Percentiles rank a stretch among this genome's conserved stretches.
Conservation (phyloP, 2,113 vertebrate genomes). For the Syngnathus typhle region DNA sequence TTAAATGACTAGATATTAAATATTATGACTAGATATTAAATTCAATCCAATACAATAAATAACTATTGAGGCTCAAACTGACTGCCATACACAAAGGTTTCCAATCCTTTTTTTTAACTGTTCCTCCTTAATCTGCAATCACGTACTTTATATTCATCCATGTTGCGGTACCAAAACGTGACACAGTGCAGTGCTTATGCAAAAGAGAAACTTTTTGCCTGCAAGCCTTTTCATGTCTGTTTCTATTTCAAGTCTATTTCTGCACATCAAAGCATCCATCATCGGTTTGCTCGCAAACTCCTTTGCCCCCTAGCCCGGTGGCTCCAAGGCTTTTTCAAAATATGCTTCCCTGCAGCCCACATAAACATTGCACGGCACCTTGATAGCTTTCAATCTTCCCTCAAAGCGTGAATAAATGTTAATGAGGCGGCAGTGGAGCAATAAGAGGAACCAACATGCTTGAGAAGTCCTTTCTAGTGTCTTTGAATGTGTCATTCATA, state of each 20-base stretch:
- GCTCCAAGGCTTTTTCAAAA: conserved; percentile 57
- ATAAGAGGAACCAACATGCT: conserved; percentile 14
- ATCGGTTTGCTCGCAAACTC: conserved; percentile 29
- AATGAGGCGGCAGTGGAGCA: conserved; percentile 20
- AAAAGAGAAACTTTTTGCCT: conserved; percentile 25
- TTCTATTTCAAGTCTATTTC: conserved; percentile 35
- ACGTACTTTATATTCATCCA: conserved; percentile 26
- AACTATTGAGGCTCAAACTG: background rate
- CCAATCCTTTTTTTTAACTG: conserved; percentile 1
- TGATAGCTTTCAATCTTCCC: conserved; percentile 31
- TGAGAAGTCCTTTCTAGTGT: conserved; percentile 20
- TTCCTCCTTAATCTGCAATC: conserved; percentile 11
- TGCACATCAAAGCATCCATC: conserved; percentile 54
- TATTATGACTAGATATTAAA: background rate
- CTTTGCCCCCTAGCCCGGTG: conserved; percentile 35
- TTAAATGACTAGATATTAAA: no score
- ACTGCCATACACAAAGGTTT: background rate
- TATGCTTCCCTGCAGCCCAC: conserved; percentile 11
- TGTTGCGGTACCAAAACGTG: conserved; percentile 9
- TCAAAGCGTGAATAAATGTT: conserved; percentile 46
- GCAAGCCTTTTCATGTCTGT: conserved; percentile 41
- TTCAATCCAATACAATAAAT: background rate
- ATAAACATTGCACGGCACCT: conserved; percentile 33
- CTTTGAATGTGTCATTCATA: conserved; percentile 25
- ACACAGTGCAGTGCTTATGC: background rate